These are phyloP conservation scores for Cryptoblepharus egeriae DNA, from an alignment of 2,797 vertebrate genomes.

Conservation along the genomic window DNA sequence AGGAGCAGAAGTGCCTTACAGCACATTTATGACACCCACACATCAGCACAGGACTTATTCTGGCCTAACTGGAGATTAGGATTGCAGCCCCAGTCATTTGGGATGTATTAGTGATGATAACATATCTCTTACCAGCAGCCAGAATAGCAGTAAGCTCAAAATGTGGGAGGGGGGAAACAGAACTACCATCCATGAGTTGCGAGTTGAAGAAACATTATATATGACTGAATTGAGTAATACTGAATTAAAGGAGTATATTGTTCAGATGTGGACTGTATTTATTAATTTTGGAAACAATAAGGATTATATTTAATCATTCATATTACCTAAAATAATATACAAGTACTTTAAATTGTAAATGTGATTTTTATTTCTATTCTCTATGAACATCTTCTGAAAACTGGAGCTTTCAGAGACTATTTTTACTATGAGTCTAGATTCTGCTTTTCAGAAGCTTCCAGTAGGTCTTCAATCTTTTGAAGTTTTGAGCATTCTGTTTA, in stretches of 20 bases:
- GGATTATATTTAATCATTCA: neutral
- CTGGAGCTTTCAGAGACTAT: neutral
- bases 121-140: neutral
- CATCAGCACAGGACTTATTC: too few species aligned
- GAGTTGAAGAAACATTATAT: too few species aligned
- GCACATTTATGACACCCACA: too few species aligned
- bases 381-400: neutral
- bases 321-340: neutral
- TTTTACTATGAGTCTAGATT: neutral
- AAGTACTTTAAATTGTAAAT: neutral
- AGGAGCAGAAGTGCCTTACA: too few species aligned
- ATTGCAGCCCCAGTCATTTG: too few species aligned
- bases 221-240: neutral
- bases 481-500: too few species aligned
- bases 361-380: neutral
- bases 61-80: too few species aligned
- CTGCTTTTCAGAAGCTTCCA: neutral
- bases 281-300: neutral
- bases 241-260: neutral
- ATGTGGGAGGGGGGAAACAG: neutral
- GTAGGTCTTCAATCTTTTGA: conserved; percentile 23
- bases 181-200: too few species aligned
- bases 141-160: neutral
- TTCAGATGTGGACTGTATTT: neutral
- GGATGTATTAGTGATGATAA: neutral